Evolutionary conservation across 2,888 invertebrate genomes (phyloP), one percentile per base, ranked within the genome.

Genomic region (Seira ritae): DNA sequence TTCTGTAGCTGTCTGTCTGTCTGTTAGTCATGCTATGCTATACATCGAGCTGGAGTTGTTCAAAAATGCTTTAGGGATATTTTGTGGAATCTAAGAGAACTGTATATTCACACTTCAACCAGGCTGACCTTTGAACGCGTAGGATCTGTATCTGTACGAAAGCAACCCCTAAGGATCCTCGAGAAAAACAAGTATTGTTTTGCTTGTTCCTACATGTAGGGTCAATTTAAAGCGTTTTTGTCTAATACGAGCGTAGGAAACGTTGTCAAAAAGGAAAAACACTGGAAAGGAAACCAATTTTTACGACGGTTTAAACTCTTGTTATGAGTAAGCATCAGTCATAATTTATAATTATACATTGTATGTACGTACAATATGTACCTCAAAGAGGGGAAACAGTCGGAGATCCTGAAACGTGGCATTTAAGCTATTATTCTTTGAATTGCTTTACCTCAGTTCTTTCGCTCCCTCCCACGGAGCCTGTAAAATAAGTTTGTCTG

Each of bases 281-380:
- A 68, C 37, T 37, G 31, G 66, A 22, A 55, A 66, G 23, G 24
- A 20, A 66, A 66, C 6, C 31, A 68, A 68, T 68, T 80, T 80
- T 74, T 80, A 80, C 65, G 74, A 80, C 70, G 42, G 65, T 80
- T 80, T 80, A 80, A 75, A 80, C 46, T 50, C 65, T 75, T 80
- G 80, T 70, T 73, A 55, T 77, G 77, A 77, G 70, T 65, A 77
- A 77, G 77, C 70, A 79, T 23, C 31, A 31, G 31, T 31, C 31
- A 8, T 31, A 31, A 31, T 31, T 31, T 8, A 31, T 31, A 31
- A 31, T 31, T n/a, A n/a, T n/a, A n/a, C n/a, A n/a, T n/a, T n/a
- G n/a, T n/a, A n/a, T n/a, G n/a, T n/a, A n/a, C n/a, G n/a, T n/a
- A 65, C 78, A 78, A 62, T 62, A 24, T 46, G 6, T n/a, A n/a